A percentile compares a stretch with the other conserved stretches of the same genome.
These are phyloP conservation scores for Gadus macrocephalus DNA, from an alignment of 2,113 vertebrate species.

Conservation along the genomic window DNA sequence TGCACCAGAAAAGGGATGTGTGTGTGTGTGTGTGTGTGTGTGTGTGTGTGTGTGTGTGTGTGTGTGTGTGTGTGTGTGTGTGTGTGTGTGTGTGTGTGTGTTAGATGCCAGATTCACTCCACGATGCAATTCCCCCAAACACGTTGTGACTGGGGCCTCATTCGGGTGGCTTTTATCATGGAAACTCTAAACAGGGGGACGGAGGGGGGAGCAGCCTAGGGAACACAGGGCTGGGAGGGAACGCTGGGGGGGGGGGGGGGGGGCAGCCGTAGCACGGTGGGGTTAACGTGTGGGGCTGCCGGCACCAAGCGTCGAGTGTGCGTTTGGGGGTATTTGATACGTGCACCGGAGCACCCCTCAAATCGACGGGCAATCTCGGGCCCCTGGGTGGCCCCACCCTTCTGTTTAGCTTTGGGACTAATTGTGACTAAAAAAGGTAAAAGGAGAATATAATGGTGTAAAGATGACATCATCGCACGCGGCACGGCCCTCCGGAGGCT, in stretches of 20 bases:
- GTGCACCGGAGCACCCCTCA: neutral
- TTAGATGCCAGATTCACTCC: constrained; percentile 33
- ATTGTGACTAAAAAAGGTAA: constrained; percentile 79
- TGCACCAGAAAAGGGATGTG: no score
- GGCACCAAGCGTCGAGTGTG: constrained; percentile 3
- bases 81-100: constrained; percentile 16
- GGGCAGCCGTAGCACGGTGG: no score
- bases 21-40: no score
- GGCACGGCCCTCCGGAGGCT: constrained; percentile 45
- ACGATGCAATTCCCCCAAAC: constrained; percentile 20
- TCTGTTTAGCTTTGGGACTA: constrained; percentile 31
- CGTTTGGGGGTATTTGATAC: constrained; percentile 28
- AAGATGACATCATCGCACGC: constrained; percentile 72
- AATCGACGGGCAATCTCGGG: neutral
- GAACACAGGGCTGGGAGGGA: constrained; percentile 28
- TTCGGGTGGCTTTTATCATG: constrained; percentile 57
- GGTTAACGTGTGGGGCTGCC: no score
- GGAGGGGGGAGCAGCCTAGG: constrained; percentile 17
- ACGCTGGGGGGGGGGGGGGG: no score
- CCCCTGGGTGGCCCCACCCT: constrained; percentile 48
- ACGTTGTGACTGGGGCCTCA: constrained; percentile 32
- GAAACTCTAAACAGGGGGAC: constrained; percentile 56
- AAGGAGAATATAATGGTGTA: constrained; percentile 74
- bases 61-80: no score
- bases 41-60: no score